Conservation (phyloP, 2,113 vertebrate species). For the Notarius lentiginosus region DNA sequence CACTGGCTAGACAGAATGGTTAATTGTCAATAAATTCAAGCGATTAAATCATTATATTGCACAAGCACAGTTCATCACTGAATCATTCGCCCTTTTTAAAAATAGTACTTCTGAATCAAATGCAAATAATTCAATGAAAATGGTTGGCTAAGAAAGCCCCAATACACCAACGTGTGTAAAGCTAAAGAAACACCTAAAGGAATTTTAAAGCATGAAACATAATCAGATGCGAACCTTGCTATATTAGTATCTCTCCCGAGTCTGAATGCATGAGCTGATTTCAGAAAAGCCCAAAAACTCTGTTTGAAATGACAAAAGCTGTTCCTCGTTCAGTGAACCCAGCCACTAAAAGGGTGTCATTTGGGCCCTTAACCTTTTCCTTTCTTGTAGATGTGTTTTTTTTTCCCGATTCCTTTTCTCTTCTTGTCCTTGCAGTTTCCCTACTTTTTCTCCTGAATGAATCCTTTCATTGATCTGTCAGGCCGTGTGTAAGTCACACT, state of each 20-base stretch:
- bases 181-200: background rate
- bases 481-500: slow-evolving; percentile 60
- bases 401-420: background rate
- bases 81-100: background rate
- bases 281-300: slow-evolving; percentile 12
- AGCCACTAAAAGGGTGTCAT: slow-evolving; percentile 17
- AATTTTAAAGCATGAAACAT: background rate
- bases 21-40: background rate
- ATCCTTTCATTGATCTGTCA: slow-evolving; percentile 69
- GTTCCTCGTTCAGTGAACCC: background rate
- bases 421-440: background rate
- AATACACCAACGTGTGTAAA: background rate
- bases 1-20: background rate
- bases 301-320: background rate
- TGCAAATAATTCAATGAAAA: background rate
- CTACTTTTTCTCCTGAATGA: background rate
- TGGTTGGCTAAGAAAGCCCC: background rate
- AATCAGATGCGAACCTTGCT: background rate
- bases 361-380: slow-evolving; percentile 1
- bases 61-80: background rate
- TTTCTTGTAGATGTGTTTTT: background rate
- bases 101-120: background rate
- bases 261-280: background rate
- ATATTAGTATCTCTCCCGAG: background rate
- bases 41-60: background rate